phyloP scores from a whole-genome alignment of 2,113 vertebrate species.

The Aldabrachelys gigantea region DNA sequence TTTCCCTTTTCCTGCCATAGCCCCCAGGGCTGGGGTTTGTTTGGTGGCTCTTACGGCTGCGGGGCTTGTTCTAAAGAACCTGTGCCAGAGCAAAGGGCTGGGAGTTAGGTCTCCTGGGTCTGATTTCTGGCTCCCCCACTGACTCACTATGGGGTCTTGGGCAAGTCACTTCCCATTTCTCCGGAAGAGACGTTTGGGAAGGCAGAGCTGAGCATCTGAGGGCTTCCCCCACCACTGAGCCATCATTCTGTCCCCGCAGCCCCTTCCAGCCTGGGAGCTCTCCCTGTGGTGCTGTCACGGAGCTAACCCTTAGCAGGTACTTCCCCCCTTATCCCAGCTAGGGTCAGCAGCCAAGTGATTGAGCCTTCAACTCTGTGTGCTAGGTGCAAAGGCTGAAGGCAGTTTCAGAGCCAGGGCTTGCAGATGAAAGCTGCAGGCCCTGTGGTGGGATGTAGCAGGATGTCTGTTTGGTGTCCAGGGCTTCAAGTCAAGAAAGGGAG shows the following conservation, averaged over 20 bases:
- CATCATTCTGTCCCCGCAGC: background rate
- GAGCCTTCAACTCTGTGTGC: background rate
- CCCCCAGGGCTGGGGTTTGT: background rate
- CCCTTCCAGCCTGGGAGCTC: background rate
- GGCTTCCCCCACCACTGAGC: too few relatives aligned
- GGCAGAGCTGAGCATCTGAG: background rate
- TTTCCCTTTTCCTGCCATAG: constrained; percentile 69
- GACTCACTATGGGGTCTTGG: background rate
- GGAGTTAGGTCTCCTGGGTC: background rate
- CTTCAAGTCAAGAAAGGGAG: background rate
- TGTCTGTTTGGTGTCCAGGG: background rate
- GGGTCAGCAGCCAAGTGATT: background rate
- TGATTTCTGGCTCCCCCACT: background rate
- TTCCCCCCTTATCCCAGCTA: background rate
- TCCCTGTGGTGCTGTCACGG: background rate
- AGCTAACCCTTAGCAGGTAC: background rate
- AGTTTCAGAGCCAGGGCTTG: background rate
- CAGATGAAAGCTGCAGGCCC: background rate
- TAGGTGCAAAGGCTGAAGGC: background rate
- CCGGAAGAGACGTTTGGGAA: background rate
- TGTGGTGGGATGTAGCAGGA: background rate
- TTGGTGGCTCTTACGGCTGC: background rate
- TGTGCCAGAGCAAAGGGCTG: background rate
- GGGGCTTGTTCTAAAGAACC: background rate
- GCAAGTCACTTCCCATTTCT: background rate